Base-by-base conservation (phyloP, 2,797 vertebrate genomes). In the Xyrichtys novacula region DNA sequence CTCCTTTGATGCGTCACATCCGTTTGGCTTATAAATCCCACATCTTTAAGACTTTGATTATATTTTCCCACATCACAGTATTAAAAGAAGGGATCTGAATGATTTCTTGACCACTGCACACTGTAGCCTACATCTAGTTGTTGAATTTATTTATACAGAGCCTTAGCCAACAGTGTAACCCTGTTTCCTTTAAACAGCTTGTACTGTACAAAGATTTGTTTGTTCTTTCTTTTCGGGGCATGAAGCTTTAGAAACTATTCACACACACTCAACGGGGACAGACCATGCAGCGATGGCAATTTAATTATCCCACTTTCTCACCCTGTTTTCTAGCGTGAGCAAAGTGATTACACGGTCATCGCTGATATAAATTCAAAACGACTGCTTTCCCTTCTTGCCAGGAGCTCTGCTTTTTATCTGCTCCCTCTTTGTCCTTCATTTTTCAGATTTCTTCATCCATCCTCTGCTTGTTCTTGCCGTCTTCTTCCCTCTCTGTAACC, bases 291-390 rank as follows among this genome's bases (percentile, higher is more conserved):
- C 36, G 15, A 32, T 50, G 58, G 42, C 57, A 58, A 78, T 75
- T 83, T 61, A 76, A 88, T 88, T 83, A 76, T 42, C 71, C 49
- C 39, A 46, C 54, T 72, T 69, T 83, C 71, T 39, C 65, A 77
- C 58, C 66, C 71, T 26, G 46, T 68, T 85, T 82, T 76, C 74
- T 58, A 71, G 76, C 66, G 68, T 67, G 71, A 76, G 65, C 61
- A 59, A 87, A 86, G 74, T 49, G 65, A 89, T 85, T 80, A 82
- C 84, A 88, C 46, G 57, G 72, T 61, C 69, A 68, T 44, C 14
- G 42, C 67, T 65, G 59, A 86, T 75, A 70, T 74, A 72, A 85
- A 85, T 80, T 65, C 71, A 85, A 59, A 80, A 74, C 20, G 72
- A 76, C 78, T 26, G 61, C 76, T 62, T 53, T 20, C 67, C 36